Evolutionary conservation across 2,113 vertebrate genomes (phyloP), one percentile per base, ranked within the genome.

Genomic region (Ailuropoda melanoleuca): DNA sequence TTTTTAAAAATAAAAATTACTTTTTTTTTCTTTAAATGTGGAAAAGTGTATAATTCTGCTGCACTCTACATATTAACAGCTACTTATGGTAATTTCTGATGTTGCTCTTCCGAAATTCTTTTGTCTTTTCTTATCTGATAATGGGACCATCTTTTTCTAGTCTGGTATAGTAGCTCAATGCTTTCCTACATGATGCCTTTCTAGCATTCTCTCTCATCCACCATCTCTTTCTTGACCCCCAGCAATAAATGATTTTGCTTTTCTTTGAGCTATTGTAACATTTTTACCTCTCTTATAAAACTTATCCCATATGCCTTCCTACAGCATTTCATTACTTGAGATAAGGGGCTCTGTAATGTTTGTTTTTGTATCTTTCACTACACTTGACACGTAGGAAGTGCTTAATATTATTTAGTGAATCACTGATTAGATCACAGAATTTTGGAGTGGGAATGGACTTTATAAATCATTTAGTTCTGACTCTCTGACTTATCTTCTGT

Each of bases 221-320:
- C 39, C n/a, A 31, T 85, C 17, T 88, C 19, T 91, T 74, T 62
- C 34, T 97, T 18, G 90, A 23, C 78, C 10, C 66, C 19, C 7
- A 92, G 19, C 26, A 84, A 18, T 26, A 80, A 88, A 37, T 92
- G 68, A 77, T 83, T 94, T 90, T 96, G 26, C 50, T 93, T 87
- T 87, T 70, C 75, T 93, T 66, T 77, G 66, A 62, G 74, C 4
- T 94, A 60, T 75, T n/a, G 55, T 72, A 64, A 48, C 39, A 62
- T 95, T 90, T 96, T 81, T n/a, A 80, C 56, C 48, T 92, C 26
- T 90, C 82, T 81, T 72, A 48, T 87, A 64, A 93, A 93, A 70
- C 14, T 43, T 81, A 60, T 39, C 15, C 10, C 10, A 39, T 68
- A 39, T 62, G 39, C 4, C 19, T 90, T 93, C 68, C 6, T 95